A percentile compares a stretch with the other conserved stretches of the same genome.
These are phyloP conservation scores for Protosalanx chinensis DNA, from an alignment of 2,797 vertebrate species.

Conservation along the genomic window DNA sequence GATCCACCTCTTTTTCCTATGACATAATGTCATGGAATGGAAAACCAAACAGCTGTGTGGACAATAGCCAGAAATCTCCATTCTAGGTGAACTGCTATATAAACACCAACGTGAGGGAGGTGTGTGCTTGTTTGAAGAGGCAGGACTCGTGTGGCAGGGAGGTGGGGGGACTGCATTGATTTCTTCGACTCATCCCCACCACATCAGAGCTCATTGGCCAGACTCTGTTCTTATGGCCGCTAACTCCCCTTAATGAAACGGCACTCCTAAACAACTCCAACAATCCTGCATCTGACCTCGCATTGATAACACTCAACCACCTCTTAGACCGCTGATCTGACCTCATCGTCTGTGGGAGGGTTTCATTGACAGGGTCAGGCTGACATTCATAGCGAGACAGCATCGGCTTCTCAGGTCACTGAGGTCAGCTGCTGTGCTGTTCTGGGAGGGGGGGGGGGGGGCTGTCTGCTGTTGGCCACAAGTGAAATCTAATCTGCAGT, in stretches of 20 bases:
- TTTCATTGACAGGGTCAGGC: background rate
- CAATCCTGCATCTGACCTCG: too few species aligned
- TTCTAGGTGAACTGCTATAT: constrained; percentile 7
- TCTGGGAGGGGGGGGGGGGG: background rate
- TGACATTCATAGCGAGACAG: background rate
- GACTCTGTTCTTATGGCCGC: constrained; percentile 23
- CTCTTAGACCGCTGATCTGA: background rate
- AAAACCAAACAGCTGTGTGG: constrained; percentile 56
- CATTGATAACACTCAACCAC: too few species aligned
- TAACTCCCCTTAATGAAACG: too few species aligned
- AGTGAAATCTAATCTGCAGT: background rate
- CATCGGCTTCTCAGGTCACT: background rate
- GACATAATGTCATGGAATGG: constrained; percentile 41
- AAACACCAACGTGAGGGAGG: constrained; percentile 20
- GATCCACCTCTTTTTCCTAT: constrained; percentile 24
- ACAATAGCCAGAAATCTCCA: constrained; percentile 26
- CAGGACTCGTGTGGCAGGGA: constrained; percentile 5
- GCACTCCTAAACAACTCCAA: too few species aligned
- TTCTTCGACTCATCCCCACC: constrained; percentile 47
- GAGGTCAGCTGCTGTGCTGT: background rate
- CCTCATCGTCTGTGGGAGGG: background rate
- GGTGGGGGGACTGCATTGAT: background rate
- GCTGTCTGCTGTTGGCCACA: background rate
- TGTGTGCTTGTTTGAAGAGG: constrained; percentile 42
- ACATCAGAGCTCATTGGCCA: constrained; percentile 55